Base-by-base conservation (phyloP, 2,888 invertebrate genomes). In the Tenthredo livida region DNA sequence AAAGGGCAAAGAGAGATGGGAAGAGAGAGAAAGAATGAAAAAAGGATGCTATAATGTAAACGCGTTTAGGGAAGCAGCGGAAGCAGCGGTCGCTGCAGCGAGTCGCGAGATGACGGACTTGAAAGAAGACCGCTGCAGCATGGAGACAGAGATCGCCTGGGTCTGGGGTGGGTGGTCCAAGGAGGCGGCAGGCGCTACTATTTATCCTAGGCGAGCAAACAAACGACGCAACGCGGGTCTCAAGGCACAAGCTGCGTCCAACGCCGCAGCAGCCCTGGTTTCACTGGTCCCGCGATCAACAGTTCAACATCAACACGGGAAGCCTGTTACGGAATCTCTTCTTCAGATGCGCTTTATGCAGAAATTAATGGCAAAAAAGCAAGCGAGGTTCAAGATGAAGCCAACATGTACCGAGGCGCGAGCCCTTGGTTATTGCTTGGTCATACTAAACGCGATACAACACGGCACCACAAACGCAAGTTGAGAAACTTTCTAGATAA, bases 171-270 rank as follows among this genome's bases (percentile, higher is more conserved):
- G 80, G 80, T 80, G 80, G 80, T 80, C 80, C 61, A 65, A 58
- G 61, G 80, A 58, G 80, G 80, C 58, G 58, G 80, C 80, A 65
- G 61, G 80, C 65, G 61, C 80, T 65, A 86, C 85, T 90, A 89
- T 90, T 90, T 90, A 90, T 90, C 88, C 88, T 88, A 89, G 87
- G 86, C 87, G 89, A 85, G 89, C 87, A 90, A 90, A 90, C 89
- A 90, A 88, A 89, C 89, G 87, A 87, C 85, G 87, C 40, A 65
- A 40, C 40, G 6, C 40, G 77, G 77, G 40, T 77, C 33, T 54
- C 33, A 17, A 77, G 15, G 4, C 54, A 33, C 77, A 77, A 33
- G 77, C 77, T 77, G 77, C 77, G 37, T 77, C 77, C 54, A 73
- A 43, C 73, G 25, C 40, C 25, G 43, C 17, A 33, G 43, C 43